Conservation (phyloP, 1,140 invertebrate species). For the Drosophila varians region DNA sequence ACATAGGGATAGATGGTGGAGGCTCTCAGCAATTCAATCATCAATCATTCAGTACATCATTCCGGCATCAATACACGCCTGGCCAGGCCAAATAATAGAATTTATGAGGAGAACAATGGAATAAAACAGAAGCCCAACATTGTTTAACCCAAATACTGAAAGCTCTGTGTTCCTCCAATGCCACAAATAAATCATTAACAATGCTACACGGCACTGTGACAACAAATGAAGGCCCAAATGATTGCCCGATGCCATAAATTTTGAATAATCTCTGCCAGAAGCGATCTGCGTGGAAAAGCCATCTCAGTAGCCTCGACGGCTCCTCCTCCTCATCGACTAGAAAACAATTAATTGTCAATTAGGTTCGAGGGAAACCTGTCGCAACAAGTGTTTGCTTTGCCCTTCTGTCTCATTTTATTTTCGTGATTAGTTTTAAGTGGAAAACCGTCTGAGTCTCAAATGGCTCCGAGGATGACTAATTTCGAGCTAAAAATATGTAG, state of each 20-base stretch:
- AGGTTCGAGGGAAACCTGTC: conserved; percentile 42
- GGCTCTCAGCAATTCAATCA: conserved; percentile 32
- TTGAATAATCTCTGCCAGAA: conserved; percentile 20
- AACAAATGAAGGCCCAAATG: conserved; percentile 41
- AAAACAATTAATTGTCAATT: conserved; percentile 68
- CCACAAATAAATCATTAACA: conserved; percentile 39
- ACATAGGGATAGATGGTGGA: neutral
- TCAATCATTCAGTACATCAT: conserved; percentile 50
- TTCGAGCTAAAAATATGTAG: conserved; percentile 63
- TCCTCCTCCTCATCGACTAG: neutral
- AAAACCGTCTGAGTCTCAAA: conserved; percentile 36
- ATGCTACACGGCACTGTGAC: conserved; percentile 26
- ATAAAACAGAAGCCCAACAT: conserved; percentile 35
- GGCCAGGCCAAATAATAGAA: conserved; percentile 24
- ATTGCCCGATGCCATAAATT: conserved; percentile 37
- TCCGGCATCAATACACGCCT: conserved; percentile 41
- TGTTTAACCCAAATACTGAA: conserved; percentile 64
- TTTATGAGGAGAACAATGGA: neutral
- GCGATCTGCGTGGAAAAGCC: conserved; percentile 6
- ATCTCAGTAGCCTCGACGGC: conserved; percentile 27
- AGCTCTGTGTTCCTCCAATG: conserved; percentile 8
- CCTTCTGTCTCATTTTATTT: conserved; percentile 21
- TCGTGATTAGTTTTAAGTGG: conserved; percentile 24
- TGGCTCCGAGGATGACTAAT: conserved; percentile 61
- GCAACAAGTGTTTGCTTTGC: conserved; percentile 67